Base-by-base conservation (phyloP, 1,140 invertebrate genomes). In the Papilio helenus region DNA sequence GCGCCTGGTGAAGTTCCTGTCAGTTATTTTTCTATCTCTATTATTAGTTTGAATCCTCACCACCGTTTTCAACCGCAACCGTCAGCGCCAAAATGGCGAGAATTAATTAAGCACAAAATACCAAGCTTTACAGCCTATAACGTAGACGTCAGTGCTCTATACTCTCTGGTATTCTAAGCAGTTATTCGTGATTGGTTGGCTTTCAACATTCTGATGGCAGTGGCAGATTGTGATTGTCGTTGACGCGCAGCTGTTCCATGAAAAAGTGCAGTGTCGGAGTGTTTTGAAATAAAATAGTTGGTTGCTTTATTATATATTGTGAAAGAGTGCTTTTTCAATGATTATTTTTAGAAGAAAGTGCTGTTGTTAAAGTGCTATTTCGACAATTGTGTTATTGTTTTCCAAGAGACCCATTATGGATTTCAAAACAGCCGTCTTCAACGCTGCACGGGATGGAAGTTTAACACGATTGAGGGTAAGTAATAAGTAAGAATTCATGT, bases 361-460 rank as follows among this genome's bases (percentile, higher is more conserved):
- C 83, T 90, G 86, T 91, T 92, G 82, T 76, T 90, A 79, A 93
- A 91, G 93, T 93, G 91, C 82, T 82, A 88, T 86, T 86, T 86
- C 83, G 83, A 85, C 87, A 86, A 84, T 88, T 89, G 87, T 87
- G 80, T 82, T 83, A 88, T 88, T 89, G 83, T 85, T 82, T 87
- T 83, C 87, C 88, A 89, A 90, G 88, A 92, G 86, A 92, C 90
- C 88, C 91, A 93, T 88, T 85, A 94, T 94, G 93, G 93, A 93
- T 93, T 93, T 93, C 92, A 94, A 93, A 93, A 92, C 91, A 94
- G 92, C 91, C 92, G 92, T 93, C 88, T 94, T 90, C 86, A 92
- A 92, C 84, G 92, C 93, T 87, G 93, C 93, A 76, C 88, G 93
- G 82, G 92, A 94, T 88, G 93, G 93, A 82, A 93, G 91, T 90